Percentiles rank a stretch among this genome's conserved stretches.
These are phyloP conservation scores for Prenolepis imparis DNA, from an alignment of 2,888 invertebrate genomes.

Conservation along the genomic window DNA sequence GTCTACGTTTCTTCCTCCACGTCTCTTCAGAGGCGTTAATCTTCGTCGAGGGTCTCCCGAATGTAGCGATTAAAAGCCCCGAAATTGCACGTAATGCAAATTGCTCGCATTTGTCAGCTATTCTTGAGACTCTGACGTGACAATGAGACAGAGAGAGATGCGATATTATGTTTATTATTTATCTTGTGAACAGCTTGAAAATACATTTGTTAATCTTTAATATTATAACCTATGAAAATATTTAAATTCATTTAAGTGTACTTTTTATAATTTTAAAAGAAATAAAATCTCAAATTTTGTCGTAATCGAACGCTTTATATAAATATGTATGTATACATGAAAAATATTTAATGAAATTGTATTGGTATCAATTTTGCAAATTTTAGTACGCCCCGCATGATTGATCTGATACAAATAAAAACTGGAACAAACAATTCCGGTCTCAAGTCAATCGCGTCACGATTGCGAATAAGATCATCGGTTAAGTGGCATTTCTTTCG, in stretches of 20 bases:
- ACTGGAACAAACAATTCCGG: not conserved
- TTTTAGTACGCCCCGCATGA: not conserved
- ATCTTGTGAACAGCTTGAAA: not conserved
- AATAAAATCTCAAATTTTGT: conserved; percentile 1
- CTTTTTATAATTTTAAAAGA: not conserved
- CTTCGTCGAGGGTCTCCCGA: conserved; percentile 19
- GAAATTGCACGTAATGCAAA: not conserved
- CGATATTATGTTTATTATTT: not conserved
- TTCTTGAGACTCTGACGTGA: not conserved
- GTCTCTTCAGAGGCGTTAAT: conserved; percentile 36
- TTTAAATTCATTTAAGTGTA: not conserved
- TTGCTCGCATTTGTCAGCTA: not conserved
- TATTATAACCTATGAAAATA: conserved; percentile 7
- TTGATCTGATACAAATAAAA: not conserved
- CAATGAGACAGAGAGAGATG: conserved; percentile 1
- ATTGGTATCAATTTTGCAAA: conserved; percentile 5
- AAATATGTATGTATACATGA: not conserved
- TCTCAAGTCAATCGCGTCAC: conserved; percentile 42
- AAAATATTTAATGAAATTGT: not conserved
- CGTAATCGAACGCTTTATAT: not conserved
- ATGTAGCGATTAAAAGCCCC: conserved; percentile 40
- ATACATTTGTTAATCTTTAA: not conserved
- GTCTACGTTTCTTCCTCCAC: conserved; percentile 10
- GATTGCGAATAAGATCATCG: conserved; percentile 40
- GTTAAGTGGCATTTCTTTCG: conserved; percentile 54